Evolutionary conservation across 2,888 invertebrate species (phyloP).

Genomic region (Nipponacmea schrenckii): DNA sequence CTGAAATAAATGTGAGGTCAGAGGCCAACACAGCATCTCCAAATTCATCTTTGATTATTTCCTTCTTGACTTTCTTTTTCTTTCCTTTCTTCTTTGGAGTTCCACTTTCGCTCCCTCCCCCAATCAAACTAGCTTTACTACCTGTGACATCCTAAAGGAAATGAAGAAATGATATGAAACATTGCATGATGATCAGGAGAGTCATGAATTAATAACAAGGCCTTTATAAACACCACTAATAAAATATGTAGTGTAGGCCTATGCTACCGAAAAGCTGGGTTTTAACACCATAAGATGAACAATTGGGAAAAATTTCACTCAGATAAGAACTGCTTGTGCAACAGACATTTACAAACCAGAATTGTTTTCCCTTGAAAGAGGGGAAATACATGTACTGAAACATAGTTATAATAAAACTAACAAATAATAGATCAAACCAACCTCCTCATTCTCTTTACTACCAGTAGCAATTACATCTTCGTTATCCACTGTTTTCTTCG

Average conservation of each 20-base stretch:
- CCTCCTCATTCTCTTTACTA: slow-evolving; percentile 20
- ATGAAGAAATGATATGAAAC: background rate
- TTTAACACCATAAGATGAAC: background rate
- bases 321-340: background rate
- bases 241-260: too few relatives aligned
- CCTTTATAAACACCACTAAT: too few relatives aligned
- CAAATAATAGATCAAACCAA: too few relatives aligned
- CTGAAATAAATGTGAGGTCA: slow-evolving; percentile 50
- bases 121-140: slow-evolving; percentile 56
- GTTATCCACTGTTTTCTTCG: slow-evolving; percentile 27
- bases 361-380: too few relatives aligned
- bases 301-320: background rate
- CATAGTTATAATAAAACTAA: too few relatives aligned
- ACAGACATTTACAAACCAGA: background rate
- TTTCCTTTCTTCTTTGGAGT: slow-evolving; percentile 43
- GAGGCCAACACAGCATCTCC: slow-evolving; percentile 48
- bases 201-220: too few relatives aligned
- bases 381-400: too few relatives aligned
- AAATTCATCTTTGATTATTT: slow-evolving; percentile 38
- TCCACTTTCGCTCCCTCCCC: slow-evolving; percentile 35
- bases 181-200: background rate
- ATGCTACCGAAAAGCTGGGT: background rate
- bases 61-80: slow-evolving; percentile 41
- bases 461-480: slow-evolving; percentile 43
- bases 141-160: slow-evolving; percentile 47